These are phyloP conservation scores for Reinhardtius hippoglossoides DNA, from an alignment of 2,113 vertebrate species.

Conservation along the genomic window DNA sequence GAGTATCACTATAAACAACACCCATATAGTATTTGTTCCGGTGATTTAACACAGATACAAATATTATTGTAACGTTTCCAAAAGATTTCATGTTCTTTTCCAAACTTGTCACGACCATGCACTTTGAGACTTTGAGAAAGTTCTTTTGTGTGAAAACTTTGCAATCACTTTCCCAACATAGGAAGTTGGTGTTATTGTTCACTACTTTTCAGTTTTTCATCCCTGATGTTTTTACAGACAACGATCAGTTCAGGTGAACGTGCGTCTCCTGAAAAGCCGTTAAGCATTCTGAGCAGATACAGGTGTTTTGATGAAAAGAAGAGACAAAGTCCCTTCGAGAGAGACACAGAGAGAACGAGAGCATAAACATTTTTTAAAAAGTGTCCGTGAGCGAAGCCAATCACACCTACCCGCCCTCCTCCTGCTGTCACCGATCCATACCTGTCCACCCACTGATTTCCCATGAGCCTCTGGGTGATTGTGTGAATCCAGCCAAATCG, in stretches of 20 bases:
- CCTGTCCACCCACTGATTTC: slow-evolving; percentile 75
- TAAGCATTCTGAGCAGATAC: background rate
- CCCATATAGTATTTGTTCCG: no score
- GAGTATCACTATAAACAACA: no score
- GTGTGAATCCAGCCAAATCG: slow-evolving; percentile 59
- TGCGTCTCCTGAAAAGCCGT: slow-evolving; percentile 12
- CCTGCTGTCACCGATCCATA: slow-evolving; percentile 67
- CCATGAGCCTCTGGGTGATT: slow-evolving; percentile 66
- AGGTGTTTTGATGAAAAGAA: slow-evolving; percentile 16
- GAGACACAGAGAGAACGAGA: slow-evolving; percentile 23
- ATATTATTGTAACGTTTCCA: no score
- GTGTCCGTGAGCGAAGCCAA: slow-evolving; percentile 40
- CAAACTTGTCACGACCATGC: no score
- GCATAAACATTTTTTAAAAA: slow-evolving; percentile 45
- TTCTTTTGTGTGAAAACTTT: background rate
- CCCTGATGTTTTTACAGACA: background rate
- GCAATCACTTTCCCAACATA: background rate
- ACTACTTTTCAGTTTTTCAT: background rate
- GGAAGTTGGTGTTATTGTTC: background rate
- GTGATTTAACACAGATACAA: no score
- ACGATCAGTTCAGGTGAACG: background rate
- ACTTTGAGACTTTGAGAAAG: background rate
- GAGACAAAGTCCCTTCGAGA: slow-evolving; percentile 1
- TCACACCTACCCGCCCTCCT: slow-evolving; percentile 38
- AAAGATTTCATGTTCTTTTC: no score